phyloP scores from a whole-genome alignment of 2,113 vertebrate genomes.

The Gavia stellata region DNA sequence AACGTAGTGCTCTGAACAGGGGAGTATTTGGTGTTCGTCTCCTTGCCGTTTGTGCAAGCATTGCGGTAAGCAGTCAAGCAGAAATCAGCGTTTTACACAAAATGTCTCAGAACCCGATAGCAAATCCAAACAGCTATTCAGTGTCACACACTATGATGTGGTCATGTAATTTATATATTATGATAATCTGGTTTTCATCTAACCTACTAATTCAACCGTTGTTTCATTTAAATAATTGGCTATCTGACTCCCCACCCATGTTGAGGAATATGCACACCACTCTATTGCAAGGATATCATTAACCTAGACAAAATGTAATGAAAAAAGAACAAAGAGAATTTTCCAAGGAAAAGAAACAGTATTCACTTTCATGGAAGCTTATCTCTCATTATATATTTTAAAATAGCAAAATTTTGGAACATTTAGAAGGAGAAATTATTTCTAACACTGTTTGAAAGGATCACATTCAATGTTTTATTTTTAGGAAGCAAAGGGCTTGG shows the following conservation, averaged over 20 bases:
- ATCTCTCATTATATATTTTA: neutral
- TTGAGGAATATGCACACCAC: neutral
- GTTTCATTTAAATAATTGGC: conserved; percentile 17
- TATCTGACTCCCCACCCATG: conserved; percentile 30
- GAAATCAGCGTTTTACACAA: conserved; percentile 3
- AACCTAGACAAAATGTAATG: neutral
- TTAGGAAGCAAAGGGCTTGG: neutral
- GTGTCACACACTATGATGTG: neutral
- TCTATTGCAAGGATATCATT: neutral
- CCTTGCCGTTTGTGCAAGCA: neutral
- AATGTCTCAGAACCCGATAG: neutral
- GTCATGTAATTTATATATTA: conserved; percentile 18
- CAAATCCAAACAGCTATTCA: conserved; percentile 1
- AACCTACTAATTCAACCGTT: neutral
- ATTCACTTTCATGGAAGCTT: neutral
- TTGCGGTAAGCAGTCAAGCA: neutral
- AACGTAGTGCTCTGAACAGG: neutral
- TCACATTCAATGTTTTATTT: neutral
- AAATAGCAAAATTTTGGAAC: neutral
- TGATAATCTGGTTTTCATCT: conserved; percentile 52
- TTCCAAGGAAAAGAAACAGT: neutral
- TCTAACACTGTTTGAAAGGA: neutral
- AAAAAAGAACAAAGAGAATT: neutral
- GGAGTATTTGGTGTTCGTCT: neutral
- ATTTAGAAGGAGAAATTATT: neutral